Percentiles rank a stretch among this genome's conserved stretches.
Conservation (phyloP, 2,113 vertebrate species). For the Perca schrenkii region DNA sequence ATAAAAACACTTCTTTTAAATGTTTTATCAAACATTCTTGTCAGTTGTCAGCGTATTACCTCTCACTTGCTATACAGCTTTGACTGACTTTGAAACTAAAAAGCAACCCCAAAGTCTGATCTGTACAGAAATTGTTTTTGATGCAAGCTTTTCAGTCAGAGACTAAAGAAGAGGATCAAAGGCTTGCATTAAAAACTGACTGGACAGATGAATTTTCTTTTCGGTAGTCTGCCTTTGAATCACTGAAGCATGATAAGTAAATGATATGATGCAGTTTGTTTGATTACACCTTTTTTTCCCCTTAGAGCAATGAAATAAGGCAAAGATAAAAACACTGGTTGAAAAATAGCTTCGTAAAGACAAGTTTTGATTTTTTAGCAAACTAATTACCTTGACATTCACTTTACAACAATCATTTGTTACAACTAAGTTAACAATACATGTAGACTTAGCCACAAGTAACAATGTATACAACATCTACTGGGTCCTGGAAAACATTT, state of each 20-base stretch:
- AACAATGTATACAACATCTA: conserved; percentile 6
- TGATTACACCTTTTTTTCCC: conserved; percentile 6
- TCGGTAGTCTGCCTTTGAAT: conserved; percentile 31
- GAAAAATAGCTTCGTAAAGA: conserved; percentile 12
- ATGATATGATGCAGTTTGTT: conserved; percentile 12
- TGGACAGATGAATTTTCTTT: background rate
- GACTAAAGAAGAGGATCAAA: conserved; percentile 35
- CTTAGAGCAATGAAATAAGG: conserved; percentile 51
- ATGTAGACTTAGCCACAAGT: conserved; percentile 23
- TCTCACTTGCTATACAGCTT: background rate
- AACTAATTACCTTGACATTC: conserved; percentile 16
- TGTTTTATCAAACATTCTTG: background rate
- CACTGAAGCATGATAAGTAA: background rate
- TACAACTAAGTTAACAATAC: conserved; percentile 8
- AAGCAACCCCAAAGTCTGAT: background rate
- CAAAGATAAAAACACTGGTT: conserved; percentile 35
- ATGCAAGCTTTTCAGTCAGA: conserved; percentile 33
- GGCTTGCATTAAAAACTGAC: conserved; percentile 17
- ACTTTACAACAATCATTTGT: conserved; percentile 18
- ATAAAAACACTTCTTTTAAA: conserved; percentile 2
- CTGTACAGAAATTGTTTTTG: conserved; percentile 15
- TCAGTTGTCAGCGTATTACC: background rate
- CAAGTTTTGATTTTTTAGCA: conserved; percentile 17
- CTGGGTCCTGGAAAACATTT: background rate
- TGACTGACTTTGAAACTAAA: too few species aligned